Evolutionary conservation across 2,113 vertebrate species (phyloP).

Genomic region (Muntiacus reevesi): DNA sequence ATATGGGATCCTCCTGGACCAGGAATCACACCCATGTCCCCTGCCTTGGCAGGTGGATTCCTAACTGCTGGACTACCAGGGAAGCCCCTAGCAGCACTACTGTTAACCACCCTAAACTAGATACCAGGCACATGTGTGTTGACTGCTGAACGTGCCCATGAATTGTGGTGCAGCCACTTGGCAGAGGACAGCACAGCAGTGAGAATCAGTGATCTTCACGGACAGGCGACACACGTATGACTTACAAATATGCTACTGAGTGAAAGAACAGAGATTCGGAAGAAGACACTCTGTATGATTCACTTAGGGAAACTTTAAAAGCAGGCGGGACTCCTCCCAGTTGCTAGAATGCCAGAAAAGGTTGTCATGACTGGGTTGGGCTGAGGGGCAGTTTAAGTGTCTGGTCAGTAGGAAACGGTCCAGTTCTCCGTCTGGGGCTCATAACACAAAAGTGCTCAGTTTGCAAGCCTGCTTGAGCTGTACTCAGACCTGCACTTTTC

Average conservation of each 20-base stretch:
- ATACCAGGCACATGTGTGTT: background rate
- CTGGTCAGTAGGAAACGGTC: background rate
- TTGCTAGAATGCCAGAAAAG: background rate
- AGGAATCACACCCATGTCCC: background rate
- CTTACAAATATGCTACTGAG: background rate
- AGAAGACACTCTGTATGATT: background rate
- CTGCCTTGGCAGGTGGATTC: background rate
- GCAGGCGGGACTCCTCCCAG: background rate
- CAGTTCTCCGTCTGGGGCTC: background rate
- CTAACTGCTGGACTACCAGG: background rate
- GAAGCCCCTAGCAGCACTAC: background rate
- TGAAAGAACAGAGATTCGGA: background rate
- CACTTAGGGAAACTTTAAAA: background rate
- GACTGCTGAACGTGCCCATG: background rate
- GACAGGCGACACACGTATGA: background rate
- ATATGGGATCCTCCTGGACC: background rate
- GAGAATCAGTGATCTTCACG: background rate
- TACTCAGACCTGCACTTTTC: background rate
- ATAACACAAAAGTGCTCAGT: background rate
- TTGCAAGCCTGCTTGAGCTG: background rate
- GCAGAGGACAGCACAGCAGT: background rate
- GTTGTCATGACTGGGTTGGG: background rate
- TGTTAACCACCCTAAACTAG: background rate
- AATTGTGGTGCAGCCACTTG: background rate
- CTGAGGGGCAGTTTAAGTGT: background rate